Conservation (phyloP, 2,888 invertebrate species). For the Azorinus chamasolen region DNA sequence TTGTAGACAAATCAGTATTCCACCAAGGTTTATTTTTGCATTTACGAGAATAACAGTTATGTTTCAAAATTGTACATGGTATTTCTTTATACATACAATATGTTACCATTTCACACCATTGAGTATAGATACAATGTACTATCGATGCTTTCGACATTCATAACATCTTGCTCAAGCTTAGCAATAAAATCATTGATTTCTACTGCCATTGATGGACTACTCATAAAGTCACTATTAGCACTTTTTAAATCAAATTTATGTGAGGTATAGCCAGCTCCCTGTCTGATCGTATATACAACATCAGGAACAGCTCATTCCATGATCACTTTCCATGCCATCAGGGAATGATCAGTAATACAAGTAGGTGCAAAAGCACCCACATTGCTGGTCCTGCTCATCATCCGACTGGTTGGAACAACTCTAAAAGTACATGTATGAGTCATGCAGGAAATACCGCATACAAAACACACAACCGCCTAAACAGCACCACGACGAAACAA, state of each 20-base stretch:
- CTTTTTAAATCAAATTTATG: conserved; percentile 7
- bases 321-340: conserved; percentile 20
- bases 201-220: not conserved
- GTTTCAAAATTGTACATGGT: conserved; percentile 2
- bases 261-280: not conserved
- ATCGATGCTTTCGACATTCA: not conserved
- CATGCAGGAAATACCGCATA: too few relatives aligned
- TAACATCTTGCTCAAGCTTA: conserved; percentile 11
- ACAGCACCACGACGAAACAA: too few relatives aligned
- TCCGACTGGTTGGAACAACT: too few relatives aligned
- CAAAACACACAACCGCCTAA: too few relatives aligned
- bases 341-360: conserved; percentile 15
- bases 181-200: conserved; percentile 8
- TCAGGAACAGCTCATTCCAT: not conserved
- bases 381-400: conserved; percentile 8
- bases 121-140: not conserved
- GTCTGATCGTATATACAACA: not conserved
- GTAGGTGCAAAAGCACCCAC: not conserved
- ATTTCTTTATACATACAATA: conserved; percentile 9
- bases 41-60: not conserved
- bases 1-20: not conserved
- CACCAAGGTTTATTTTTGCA: conserved; percentile 11
- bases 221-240: conserved; percentile 15
- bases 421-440: too few relatives aligned
- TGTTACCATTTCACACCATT: conserved; percentile 17